Conservation (phyloP, 64 coral and sea anemone genomes). For the Acropora yongei region DNA sequence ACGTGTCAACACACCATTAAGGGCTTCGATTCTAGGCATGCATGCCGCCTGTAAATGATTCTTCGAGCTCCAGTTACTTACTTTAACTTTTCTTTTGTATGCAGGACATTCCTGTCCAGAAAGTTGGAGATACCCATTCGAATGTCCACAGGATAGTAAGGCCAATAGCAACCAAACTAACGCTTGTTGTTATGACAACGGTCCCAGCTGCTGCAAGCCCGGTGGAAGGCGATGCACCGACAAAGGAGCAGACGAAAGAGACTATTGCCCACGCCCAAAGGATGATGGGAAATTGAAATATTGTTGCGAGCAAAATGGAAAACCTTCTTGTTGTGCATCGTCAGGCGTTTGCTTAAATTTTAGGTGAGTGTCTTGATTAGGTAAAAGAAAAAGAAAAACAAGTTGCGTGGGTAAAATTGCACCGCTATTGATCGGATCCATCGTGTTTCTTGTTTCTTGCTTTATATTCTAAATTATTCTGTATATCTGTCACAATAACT, state of each 20-base stretch:
- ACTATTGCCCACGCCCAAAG: constrained; percentile 60
- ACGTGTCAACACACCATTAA: no score
- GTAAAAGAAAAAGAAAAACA: background rate
- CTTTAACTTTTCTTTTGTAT: no score
- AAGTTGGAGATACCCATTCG: constrained; percentile 51
- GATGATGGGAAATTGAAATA: constrained; percentile 31
- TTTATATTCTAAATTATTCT: no score
- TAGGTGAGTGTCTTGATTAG: background rate
- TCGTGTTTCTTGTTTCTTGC: no score
- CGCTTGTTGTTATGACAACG: constrained; percentile 55
- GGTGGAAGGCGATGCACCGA: constrained; percentile 56
- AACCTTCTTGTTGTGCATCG: constrained; percentile 52
- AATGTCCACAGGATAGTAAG: constrained; percentile 34
- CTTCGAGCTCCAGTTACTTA: no score
- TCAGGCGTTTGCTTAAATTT: background rate
- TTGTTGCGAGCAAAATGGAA: constrained; percentile 30
- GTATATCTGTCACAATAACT: no score
- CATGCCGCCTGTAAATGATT: no score
- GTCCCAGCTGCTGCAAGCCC: constrained; percentile 32
- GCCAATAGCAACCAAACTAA: background rate
- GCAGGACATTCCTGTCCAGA: constrained; percentile 41
- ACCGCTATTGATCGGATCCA: no score
- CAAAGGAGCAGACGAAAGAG: constrained; percentile 27
- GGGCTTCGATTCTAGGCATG: no score
- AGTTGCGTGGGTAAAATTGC: no score